Conservation (phyloP, 1,140 invertebrate genomes). For the Tetragonula clypearis region DNA sequence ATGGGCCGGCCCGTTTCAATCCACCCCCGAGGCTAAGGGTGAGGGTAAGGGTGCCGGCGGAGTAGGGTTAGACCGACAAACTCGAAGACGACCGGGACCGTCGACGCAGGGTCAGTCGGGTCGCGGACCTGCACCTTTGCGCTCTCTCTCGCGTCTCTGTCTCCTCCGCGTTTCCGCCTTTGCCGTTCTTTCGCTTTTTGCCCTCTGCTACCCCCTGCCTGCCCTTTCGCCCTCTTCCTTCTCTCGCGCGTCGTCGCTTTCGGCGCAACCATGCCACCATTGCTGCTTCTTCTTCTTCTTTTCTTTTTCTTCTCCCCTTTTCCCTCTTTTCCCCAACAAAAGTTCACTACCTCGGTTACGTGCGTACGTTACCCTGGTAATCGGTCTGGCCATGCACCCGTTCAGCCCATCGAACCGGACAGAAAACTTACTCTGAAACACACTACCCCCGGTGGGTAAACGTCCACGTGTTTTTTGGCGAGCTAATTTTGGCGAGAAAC, state of each 20-base stretch:
- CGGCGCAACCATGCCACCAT: not conserved
- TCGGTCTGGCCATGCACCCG: no score
- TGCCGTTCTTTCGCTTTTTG: not conserved
- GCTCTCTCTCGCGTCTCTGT: conserved; percentile 70
- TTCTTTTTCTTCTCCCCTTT: no score
- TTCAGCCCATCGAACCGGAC: no score
- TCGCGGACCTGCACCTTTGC: conserved; percentile 78
- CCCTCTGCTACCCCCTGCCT: conserved; percentile 16
- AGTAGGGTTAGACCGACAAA: conserved; percentile 73
- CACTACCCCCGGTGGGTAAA: no score
- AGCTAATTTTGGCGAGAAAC: no score
- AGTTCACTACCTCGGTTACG: no score
- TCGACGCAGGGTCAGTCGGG: conserved; percentile 80
- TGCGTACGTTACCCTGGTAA: no score
- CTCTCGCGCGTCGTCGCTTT: not conserved
- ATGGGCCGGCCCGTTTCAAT: conserved; percentile 77
- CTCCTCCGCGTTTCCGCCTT: not conserved
- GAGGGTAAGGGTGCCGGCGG: conserved; percentile 74
- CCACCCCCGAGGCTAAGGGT: conserved; percentile 73
- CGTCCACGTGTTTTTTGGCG: no score
- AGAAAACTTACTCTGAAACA: no score
- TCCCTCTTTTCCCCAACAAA: no score
- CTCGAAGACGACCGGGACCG: conserved; percentile 74
- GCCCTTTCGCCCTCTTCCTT: not conserved
- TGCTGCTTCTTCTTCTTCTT: not conserved